Conservation (phyloP, 2,113 vertebrate genomes). For the Romanogobio albipinnatus region DNA sequence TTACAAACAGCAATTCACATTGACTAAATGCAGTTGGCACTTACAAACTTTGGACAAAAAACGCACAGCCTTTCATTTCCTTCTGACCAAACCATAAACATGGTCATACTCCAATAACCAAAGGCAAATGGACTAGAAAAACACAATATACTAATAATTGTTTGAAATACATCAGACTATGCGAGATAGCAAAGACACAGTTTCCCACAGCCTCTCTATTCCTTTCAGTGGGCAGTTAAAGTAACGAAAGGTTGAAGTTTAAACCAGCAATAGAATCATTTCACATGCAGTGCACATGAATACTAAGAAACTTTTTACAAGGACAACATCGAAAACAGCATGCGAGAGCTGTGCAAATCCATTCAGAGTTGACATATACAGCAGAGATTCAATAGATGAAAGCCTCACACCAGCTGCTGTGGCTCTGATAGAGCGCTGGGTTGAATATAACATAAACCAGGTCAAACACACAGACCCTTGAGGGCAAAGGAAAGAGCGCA, state of each 20-base stretch:
- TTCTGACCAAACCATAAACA: neutral
- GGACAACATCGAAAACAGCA: neutral
- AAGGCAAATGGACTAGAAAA: neutral
- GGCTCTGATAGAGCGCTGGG: conserved; percentile 47
- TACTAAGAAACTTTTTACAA: conserved; percentile 8
- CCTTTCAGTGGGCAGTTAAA: neutral
- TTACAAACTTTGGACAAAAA: neutral
- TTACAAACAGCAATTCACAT: neutral
- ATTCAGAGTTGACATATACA: conserved; percentile 1
- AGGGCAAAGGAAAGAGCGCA: conserved; percentile 22
- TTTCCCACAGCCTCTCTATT: neutral
- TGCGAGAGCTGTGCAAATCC: neutral
- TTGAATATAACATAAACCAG: conserved; percentile 61
- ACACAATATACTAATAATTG: neutral
- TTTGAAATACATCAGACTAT: neutral
- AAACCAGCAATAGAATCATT: conserved; percentile 13
- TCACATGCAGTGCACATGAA: neutral
- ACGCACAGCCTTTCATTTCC: neutral
- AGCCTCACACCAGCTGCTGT: conserved; percentile 37
- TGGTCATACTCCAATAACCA: neutral
- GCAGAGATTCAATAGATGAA: conserved; percentile 17
- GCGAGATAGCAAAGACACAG: neutral
- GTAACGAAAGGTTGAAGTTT: conserved; percentile 4
- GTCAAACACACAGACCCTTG: conserved; percentile 48
- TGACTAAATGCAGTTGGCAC: neutral